phyloP scores from a whole-genome alignment of 37 sponge, comb jelly and placozoan genomes.

The Bolinopsis microptera region DNA sequence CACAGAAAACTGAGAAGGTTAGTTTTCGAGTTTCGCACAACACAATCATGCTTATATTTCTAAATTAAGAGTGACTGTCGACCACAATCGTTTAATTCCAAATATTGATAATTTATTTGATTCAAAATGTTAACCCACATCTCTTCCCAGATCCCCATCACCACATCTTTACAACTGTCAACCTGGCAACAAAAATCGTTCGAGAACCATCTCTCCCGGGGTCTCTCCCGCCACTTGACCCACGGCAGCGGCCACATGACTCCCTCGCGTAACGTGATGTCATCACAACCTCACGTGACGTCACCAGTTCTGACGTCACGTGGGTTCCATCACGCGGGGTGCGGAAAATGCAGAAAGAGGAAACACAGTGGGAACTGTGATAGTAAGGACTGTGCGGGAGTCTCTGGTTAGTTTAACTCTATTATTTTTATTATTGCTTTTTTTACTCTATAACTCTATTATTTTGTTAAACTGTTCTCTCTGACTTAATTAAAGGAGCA shows the following conservation, averaged over 20 bases:
- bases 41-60: too few species aligned
- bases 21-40: too few species aligned
- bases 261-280: not conserved
- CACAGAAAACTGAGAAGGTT: constrained; percentile 50
- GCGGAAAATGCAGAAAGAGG: not conserved
- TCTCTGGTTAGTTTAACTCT: not conserved
- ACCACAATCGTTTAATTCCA: too few species aligned
- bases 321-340: constrained; percentile 1
- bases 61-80: too few species aligned
- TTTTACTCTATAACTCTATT: too few species aligned
- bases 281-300: constrained; percentile 18
- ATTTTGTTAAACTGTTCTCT: too few species aligned
- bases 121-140: too few species aligned
- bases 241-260: not conserved
- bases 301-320: not conserved
- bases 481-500: too few species aligned
- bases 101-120: too few species aligned
- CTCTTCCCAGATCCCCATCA: not conserved
- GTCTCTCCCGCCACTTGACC: not conserved
- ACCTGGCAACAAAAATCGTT: constrained; percentile 39
- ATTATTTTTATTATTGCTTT: not conserved
- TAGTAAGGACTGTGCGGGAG: not conserved
- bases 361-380: constrained; percentile 18
- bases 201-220: not conserved
- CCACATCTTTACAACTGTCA: not conserved